phyloP scores from a whole-genome alignment of 2,113 vertebrate species.

The Corynorhinus townsendii region DNA sequence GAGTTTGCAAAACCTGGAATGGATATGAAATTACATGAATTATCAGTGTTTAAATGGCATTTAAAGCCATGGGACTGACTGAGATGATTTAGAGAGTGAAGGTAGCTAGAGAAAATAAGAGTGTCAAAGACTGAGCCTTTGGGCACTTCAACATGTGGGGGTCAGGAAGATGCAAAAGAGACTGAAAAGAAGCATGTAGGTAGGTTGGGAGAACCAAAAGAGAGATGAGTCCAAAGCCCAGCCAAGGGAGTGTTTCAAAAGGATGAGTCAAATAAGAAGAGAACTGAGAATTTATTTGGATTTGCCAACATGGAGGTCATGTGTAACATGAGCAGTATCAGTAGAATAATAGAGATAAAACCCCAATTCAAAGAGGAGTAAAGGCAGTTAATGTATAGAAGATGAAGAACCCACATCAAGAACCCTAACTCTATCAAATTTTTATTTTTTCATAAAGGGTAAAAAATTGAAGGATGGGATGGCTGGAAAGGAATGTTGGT shows the following conservation, averaged over 20 bases:
- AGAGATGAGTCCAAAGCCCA: background rate
- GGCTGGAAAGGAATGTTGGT: background rate
- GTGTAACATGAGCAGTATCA: background rate
- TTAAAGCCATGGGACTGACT: background rate
- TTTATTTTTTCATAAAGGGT: background rate
- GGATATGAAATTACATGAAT: background rate
- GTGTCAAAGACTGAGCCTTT: background rate
- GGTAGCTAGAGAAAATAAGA: background rate
- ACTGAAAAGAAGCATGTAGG: background rate
- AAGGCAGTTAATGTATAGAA: background rate
- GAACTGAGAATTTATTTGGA: background rate
- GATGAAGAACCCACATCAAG: background rate
- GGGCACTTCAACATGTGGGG: background rate
- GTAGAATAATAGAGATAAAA: background rate
- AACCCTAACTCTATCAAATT: background rate
- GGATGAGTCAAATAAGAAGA: background rate
- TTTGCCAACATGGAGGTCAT: background rate
- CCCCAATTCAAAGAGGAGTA: background rate
- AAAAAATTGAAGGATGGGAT: background rate
- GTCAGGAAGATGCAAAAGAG: background rate
- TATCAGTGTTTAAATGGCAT: background rate
- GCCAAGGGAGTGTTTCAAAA: background rate
- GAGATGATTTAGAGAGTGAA: background rate
- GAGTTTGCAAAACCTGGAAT: background rate
- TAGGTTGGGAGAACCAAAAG: background rate